Conservation (phyloP, 2,888 invertebrate genomes). For the Encarsia formosa region DNA sequence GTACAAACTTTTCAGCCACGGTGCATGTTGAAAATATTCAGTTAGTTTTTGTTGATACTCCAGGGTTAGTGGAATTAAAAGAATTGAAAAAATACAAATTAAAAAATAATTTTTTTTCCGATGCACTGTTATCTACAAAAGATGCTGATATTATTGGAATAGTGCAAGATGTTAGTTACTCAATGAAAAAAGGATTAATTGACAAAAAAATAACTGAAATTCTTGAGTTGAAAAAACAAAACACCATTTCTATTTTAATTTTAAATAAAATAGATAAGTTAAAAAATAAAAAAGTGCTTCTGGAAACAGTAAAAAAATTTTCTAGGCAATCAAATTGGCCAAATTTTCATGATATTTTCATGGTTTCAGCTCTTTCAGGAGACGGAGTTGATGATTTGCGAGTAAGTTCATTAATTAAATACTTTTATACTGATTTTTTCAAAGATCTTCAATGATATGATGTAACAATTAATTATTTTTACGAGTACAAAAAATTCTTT, state of each 20-base stretch:
- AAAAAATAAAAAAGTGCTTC: constrained; percentile 62
- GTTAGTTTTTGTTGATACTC: constrained; percentile 89
- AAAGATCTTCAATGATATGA: too few relatives aligned
- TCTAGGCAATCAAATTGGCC: constrained; percentile 66
- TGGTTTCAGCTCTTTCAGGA: constrained; percentile 81
- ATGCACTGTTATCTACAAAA: constrained; percentile 59
- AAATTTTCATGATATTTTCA: constrained; percentile 83
- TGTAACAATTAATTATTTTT: too few relatives aligned
- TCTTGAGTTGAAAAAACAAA: constrained; percentile 54
- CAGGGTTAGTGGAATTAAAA: constrained; percentile 73
- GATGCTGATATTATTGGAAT: constrained; percentile 80
- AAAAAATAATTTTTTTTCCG: constrained; percentile 58
- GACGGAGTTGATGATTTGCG: constrained; percentile 70
- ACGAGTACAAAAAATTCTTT: too few relatives aligned
- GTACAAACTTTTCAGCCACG: constrained; percentile 68
- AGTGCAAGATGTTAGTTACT: constrained; percentile 77
- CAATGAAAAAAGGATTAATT: constrained; percentile 64
- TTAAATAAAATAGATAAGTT: constrained; percentile 82
- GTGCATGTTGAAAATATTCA: constrained; percentile 75
- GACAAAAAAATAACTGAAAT: constrained; percentile 68
- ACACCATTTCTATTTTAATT: constrained; percentile 69
- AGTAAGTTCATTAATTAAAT: constrained; percentile 49
- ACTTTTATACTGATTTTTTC: neutral
- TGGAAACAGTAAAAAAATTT: constrained; percentile 66
- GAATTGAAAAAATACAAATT: constrained; percentile 65